phyloP scores from a whole-genome alignment of 2,113 vertebrate species.

The Pomatorhinus ruficollis region DNA sequence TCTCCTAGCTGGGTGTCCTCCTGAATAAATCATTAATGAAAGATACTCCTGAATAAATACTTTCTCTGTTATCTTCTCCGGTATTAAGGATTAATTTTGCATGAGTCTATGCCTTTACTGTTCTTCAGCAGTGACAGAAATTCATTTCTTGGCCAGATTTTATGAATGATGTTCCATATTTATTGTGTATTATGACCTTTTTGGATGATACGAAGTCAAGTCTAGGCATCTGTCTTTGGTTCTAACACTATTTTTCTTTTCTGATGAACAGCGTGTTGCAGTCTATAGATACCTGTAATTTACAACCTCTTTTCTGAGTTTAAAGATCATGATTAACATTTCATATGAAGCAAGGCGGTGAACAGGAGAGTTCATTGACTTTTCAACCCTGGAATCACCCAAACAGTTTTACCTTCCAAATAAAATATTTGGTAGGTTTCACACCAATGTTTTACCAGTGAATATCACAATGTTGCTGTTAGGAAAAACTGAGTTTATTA shows the following conservation, averaged over 20 bases:
- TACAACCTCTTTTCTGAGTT: neutral
- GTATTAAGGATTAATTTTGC: neutral
- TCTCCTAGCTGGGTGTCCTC: neutral
- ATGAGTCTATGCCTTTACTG: neutral
- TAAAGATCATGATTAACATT: neutral
- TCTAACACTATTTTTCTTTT: neutral
- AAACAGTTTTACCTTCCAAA: constrained; percentile 15
- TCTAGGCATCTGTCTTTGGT: neutral
- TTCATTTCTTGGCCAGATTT: neutral
- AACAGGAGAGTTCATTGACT: neutral
- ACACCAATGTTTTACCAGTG: neutral
- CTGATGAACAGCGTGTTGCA: neutral
- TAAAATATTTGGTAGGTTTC: constrained; percentile 10
- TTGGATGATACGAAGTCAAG: neutral
- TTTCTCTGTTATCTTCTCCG: neutral
- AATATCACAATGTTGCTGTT: neutral
- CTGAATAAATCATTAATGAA: neutral
- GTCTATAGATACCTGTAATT: neutral
- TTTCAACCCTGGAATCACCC: neutral
- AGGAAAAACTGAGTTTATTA: constrained; percentile 38
- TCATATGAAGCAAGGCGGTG: neutral
- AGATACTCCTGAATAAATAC: neutral
- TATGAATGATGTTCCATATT: neutral
- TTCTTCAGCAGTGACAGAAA: neutral
- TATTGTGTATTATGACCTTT: neutral